Base-by-base conservation (phyloP, 2,113 vertebrate species). In the Oceanodroma tethys region DNA sequence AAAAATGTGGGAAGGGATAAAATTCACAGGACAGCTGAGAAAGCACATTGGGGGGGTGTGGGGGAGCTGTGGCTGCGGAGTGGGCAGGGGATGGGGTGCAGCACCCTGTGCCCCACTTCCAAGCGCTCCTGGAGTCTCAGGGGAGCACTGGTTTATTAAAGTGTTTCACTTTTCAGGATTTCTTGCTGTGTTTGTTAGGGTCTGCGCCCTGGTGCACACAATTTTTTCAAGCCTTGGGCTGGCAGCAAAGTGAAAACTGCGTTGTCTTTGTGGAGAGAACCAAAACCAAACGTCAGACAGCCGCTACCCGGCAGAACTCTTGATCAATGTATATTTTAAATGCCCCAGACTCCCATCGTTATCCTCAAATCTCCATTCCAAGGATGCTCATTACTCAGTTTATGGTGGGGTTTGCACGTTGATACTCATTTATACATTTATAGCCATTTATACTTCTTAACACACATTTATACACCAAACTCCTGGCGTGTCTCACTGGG, bases 11-110 rank as follows among this genome's bases (percentile, higher is more conserved):
- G 34, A 83, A 80, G 59, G 91, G 67, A 76, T 95, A 90, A 95
- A 96, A 92, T 70, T 65, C 88, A 36, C 38, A 4, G 27, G 55
- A 55, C 95, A 92, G 94, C 91, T 92, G 86, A 91, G 80, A 95
- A 90, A 95, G 82, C 93, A 94, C 32, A 32, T 16, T 27, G 7
- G 9, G 78, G 25, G 7, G 9, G 73, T n/a, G n/a, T n/a, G 21
- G 2, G 22, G 6, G 11, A 67, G 43, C 16, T 23, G 48, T 0
- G 2, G 52, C 56, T 80, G n/a, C 8, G 4, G 58, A 43, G 16
- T 6, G 7, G 76, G 67, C 63, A 67, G 52, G 47, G 65, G 6
- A 60, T 2, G 13, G 52, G 27, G 25, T 25, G 23, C 65, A 27
- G 40, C 1, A 1, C 53, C 66, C 82, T 8, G 0, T n/a, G 34